Conservation (phyloP, 2,888 invertebrate genomes). For the Dysmachus trigonus region DNA sequence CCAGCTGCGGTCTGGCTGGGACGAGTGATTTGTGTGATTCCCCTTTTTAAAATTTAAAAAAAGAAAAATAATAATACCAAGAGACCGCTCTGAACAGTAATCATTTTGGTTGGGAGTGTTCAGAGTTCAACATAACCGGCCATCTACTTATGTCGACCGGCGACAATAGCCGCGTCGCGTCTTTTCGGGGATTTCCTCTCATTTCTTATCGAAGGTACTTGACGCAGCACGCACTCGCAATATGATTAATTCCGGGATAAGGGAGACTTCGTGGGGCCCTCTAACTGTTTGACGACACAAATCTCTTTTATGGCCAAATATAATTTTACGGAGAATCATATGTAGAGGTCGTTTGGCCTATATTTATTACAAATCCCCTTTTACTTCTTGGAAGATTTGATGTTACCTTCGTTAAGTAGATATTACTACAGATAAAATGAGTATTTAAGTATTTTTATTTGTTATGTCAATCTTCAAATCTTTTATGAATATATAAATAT, state of each 20-base stretch:
- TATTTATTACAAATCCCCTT: not conserved
- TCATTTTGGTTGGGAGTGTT: constrained; percentile 9
- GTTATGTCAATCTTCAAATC: not conserved
- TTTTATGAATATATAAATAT: too few species aligned
- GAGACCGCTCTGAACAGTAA: not conserved
- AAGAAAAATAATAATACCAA: too few species aligned
- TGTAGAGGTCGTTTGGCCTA: not conserved
- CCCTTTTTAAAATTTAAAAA: not conserved
- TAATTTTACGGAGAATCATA: not conserved
- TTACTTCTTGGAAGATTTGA: not conserved
- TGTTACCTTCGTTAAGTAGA: not conserved
- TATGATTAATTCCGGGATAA: constrained; percentile 7
- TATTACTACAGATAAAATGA: not conserved
- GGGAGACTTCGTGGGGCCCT: not conserved
- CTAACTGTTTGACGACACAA: constrained; percentile 10
- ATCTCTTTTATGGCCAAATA: not conserved
- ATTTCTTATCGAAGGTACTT: not conserved
- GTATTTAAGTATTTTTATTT: not conserved
- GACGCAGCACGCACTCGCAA: not conserved
- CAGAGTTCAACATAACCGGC: not conserved
- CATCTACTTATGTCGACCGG: not conserved
- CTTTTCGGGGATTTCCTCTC: not conserved
- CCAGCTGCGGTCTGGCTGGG: not conserved
- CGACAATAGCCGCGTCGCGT: not conserved
- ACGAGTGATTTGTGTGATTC: constrained; percentile 19